Conservation (phyloP, 2,888 invertebrate species). For the Crepidodera aurea region DNA sequence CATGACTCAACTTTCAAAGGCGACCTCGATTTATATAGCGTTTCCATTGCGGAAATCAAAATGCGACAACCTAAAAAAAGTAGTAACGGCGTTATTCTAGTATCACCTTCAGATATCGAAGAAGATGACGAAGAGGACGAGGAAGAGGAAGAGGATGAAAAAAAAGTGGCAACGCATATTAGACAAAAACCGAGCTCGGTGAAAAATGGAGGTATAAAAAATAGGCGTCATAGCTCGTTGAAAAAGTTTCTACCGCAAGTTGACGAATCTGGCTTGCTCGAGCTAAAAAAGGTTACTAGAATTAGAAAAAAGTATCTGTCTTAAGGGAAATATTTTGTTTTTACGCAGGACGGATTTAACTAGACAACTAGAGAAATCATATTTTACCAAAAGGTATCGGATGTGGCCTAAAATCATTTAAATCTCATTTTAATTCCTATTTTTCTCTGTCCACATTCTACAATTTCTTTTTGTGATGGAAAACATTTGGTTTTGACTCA, state of each 20-base stretch:
- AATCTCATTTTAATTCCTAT: too few relatives aligned
- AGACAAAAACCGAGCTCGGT: background rate
- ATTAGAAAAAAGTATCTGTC: background rate
- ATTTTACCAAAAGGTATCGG: too few relatives aligned
- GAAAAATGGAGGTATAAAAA: background rate
- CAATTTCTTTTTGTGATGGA: too few relatives aligned
- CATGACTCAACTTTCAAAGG: slow-evolving; percentile 18
- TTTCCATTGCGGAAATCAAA: slow-evolving; percentile 22
- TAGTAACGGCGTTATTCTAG: background rate
- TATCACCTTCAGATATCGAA: background rate
- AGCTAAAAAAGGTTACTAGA: background rate
- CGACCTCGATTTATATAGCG: slow-evolving; percentile 18
- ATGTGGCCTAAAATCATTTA: too few relatives aligned
- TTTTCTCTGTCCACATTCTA: too few relatives aligned
- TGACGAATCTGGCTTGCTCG: background rate
- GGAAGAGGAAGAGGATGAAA: background rate
- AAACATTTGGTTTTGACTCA: too few relatives aligned
- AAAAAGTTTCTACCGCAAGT: background rate
- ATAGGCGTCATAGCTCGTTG: background rate
- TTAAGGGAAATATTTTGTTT: too few relatives aligned
- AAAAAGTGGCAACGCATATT: background rate
- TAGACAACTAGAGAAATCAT: too few relatives aligned
- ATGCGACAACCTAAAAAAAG: background rate
- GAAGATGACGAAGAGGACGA: background rate
- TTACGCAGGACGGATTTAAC: too few relatives aligned